Evolutionary conservation across 30 jellyfish, hydroid and myxozoan species (phyloP).

Genomic region (Turritopsis dohrnii): DNA sequence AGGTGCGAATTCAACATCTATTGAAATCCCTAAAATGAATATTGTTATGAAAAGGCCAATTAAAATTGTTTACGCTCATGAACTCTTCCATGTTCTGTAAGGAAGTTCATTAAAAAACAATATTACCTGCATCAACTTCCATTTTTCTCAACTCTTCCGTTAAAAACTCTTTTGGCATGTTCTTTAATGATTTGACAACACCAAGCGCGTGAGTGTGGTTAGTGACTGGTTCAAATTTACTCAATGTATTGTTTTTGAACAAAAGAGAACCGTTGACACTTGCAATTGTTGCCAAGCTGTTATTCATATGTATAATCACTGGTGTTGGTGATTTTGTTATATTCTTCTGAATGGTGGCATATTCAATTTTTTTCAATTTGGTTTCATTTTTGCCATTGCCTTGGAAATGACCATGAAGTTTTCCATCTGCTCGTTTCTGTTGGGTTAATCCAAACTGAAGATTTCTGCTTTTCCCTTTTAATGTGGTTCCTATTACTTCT

Average conservation of each 20-base stretch:
- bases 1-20: constrained; percentile 45
- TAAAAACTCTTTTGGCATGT: background rate
- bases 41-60: background rate
- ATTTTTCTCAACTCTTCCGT: constrained; percentile 3
- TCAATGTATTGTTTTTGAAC: background rate
- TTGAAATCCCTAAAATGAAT: constrained; percentile 39
- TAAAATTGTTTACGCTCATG: too few relatives aligned
- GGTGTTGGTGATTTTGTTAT: background rate
- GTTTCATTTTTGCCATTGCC: background rate
- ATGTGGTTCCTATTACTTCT: constrained; percentile 13
- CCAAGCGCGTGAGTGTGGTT: background rate
- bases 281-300: background rate
- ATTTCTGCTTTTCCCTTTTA: constrained; percentile 3
- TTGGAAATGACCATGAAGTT: background rate
- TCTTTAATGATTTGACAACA: background rate
- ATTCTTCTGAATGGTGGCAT: background rate
- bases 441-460: background rate
- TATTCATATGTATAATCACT: background rate
- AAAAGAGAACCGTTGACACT: background rate
- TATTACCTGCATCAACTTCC: constrained; percentile 9
- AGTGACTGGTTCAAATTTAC: background rate
- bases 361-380: background rate
- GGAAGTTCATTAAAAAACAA: background rate
- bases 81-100: too few relatives aligned
- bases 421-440: background rate